A percentile compares a stretch with the other conserved stretches of the same genome.
phyloP scores from a whole-genome alignment of 2,888 invertebrate species.

The Tipula confusa region DNA sequence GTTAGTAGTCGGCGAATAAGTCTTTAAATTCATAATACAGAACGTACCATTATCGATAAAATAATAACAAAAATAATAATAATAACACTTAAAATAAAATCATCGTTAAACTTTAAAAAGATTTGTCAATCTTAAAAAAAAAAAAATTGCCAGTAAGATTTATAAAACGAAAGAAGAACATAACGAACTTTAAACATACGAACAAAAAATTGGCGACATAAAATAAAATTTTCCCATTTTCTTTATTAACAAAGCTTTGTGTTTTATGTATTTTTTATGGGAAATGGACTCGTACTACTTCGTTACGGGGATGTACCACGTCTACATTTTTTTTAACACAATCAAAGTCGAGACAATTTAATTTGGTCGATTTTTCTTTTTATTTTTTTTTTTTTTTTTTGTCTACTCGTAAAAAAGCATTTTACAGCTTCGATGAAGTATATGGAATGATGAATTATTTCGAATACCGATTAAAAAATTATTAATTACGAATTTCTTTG shows the following conservation, averaged over 20 bases:
- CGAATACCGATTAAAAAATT: no score
- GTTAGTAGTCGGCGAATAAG: no score
- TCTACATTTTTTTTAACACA: neutral
- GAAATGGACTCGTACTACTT: neutral
- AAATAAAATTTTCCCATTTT: neutral
- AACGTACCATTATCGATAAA: no score
- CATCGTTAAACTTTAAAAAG: neutral
- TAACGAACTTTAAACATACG: neutral
- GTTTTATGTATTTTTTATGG: neutral
- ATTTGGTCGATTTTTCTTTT: neutral
- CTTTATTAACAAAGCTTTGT: neutral
- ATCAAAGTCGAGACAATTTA: neutral
- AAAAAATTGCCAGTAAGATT: neutral
- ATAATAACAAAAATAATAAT: no score
- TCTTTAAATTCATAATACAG: no score
- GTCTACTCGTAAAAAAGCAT: no score
- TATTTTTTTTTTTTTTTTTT: neutral
- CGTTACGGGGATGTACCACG: neutral
- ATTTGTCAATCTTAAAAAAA: slow-evolving; percentile 9
- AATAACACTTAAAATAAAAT: neutral
- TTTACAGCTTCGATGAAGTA: no score
- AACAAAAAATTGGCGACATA: slow-evolving; percentile 6
- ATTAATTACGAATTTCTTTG: no score
- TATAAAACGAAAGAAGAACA: neutral
- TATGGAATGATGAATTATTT: no score